Base-by-base conservation (phyloP, 37 sponge, comb jelly and placozoan species). In the Beroe forskalii region DNA sequence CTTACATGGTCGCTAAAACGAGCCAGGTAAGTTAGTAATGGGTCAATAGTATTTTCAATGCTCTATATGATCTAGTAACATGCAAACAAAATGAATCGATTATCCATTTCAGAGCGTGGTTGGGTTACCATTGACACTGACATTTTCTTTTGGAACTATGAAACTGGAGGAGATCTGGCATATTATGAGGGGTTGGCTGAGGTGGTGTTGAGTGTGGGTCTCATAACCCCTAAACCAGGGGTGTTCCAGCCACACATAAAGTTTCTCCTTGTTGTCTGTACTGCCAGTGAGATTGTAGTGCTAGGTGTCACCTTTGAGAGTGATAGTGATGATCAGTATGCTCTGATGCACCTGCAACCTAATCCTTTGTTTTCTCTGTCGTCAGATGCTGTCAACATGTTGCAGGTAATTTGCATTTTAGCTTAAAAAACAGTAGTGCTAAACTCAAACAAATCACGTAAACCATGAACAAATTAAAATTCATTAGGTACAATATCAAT, bases 161-260 rank as follows among this genome's bases (percentile, higher is more conserved):
- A 91, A 62, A 80, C 86, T 27, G 86, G 86, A 0, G 86, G 93
- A 28, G 99, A 98, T 64, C 76, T 98, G 42, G 99, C 99, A 17
- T 98, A 96, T 91, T 98, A 95, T 91, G 99, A 98, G 80, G 99
- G 99, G 0, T 91, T 98, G 31, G 95, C 92, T 75, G 97, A 98
- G 80, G 96, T 94, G 25, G 95, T 98, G 6, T 92, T 98, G 31
- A 62, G 93, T 20, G 99, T 94, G 0, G 97, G 94, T 0, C 95
- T 98, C n/a, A 92, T 94, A 8, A 39, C 32, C 0, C 99, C 99
- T 35, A 95, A 91, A 40, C 92, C 76, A 3, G 97, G 96, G 30
- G 93, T 98, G 24, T 95, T 98, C 42, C 97, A 96, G 92, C 91
- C 86, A 0, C 99, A 98, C 91, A 95, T 98, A 0, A 89, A 91